A percentile compares a stretch with the other conserved stretches of the same genome.
phyloP scores from a whole-genome alignment of 2,888 invertebrate genomes.

The Ochropacha duplaris region DNA sequence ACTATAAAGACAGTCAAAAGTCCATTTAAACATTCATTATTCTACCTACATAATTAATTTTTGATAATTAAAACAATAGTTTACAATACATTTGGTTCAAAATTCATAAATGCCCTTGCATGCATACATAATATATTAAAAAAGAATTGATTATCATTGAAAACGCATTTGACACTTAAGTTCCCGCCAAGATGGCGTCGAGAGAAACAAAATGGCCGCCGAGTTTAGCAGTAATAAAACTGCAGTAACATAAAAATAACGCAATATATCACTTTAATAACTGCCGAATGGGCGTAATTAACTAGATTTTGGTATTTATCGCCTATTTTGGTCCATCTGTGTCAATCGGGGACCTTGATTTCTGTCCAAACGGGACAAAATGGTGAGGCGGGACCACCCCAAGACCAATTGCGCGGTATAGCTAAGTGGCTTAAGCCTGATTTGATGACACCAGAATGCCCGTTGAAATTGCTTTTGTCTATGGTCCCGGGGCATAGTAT shows the following conservation, averaged over 20 bases:
- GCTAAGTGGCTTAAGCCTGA: conserved; percentile 89
- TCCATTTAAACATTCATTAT: background rate
- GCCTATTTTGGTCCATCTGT: conserved; percentile 23
- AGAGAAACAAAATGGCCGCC: conserved; percentile 41
- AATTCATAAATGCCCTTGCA: conserved; percentile 15
- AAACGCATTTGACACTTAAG: conserved; percentile 6
- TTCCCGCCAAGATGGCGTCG: conserved; percentile 9
- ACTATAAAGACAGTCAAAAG: background rate
- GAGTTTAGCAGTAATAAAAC: conserved; percentile 36
- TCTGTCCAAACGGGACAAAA: conserved; percentile 92
- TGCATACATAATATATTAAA: conserved; percentile 7
- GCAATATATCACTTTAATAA: conserved; percentile 47
- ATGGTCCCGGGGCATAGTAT: conserved; percentile 56
- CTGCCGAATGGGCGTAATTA: conserved; percentile 35
- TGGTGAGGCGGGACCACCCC: conserved; percentile 90
- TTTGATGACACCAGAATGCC: conserved; percentile 84
- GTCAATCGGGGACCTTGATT: conserved; percentile 76
- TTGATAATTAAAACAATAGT: conserved; percentile 19
- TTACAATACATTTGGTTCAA: conserved; percentile 6
- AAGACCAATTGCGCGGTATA: conserved; percentile 92
- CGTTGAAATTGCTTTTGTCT: conserved; percentile 69
- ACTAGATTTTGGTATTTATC: conserved; percentile 32
- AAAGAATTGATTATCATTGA: conserved; percentile 5
- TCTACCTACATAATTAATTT: conserved; percentile 8
- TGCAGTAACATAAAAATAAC: conserved; percentile 40